Percentiles rank a stretch among this genome's conserved stretches.
These are phyloP conservation scores for Drosophila yooni DNA, from an alignment of 2,888 invertebrate genomes.

Conservation along the genomic window DNA sequence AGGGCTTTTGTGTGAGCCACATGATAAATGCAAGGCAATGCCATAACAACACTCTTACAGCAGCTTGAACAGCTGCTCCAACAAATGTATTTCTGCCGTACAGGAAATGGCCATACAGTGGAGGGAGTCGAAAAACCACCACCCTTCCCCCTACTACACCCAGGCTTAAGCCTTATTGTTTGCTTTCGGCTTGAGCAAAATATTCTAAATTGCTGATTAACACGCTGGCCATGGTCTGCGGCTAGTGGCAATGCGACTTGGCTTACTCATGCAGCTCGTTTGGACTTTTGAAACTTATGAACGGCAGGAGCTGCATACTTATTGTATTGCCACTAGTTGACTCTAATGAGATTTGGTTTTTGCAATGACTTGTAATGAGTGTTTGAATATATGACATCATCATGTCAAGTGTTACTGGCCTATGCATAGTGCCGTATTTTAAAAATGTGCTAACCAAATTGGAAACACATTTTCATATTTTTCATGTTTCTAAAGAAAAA, in stretches of 20 bases:
- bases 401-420: not conserved
- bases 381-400: slow-evolving; percentile 20
- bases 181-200: slow-evolving; percentile 59
- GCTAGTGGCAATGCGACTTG: slow-evolving; percentile 34
- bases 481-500: not conserved
- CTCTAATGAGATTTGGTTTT: slow-evolving; percentile 61
- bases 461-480: not conserved
- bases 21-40: slow-evolving; percentile 74
- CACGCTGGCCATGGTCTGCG: slow-evolving; percentile 57
- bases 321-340: slow-evolving; percentile 10
- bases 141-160: not conserved
- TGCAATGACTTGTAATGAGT: slow-evolving; percentile 25
- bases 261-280: slow-evolving; percentile 65
- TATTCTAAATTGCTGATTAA: slow-evolving; percentile 82
- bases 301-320: slow-evolving; percentile 33
- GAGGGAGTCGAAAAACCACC: slow-evolving; percentile 20
- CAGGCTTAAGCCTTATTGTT: slow-evolving; percentile 31
- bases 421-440: not conserved
- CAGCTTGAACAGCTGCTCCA: slow-evolving; percentile 56
- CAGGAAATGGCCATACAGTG: slow-evolving; percentile 67
- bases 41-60: slow-evolving; percentile 62
- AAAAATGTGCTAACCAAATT: not conserved
- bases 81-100: slow-evolving; percentile 61
- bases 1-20: slow-evolving; percentile 74
- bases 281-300: slow-evolving; percentile 10